phyloP scores from a whole-genome alignment of 2,113 vertebrate genomes.

The Centropristis striata region DNA sequence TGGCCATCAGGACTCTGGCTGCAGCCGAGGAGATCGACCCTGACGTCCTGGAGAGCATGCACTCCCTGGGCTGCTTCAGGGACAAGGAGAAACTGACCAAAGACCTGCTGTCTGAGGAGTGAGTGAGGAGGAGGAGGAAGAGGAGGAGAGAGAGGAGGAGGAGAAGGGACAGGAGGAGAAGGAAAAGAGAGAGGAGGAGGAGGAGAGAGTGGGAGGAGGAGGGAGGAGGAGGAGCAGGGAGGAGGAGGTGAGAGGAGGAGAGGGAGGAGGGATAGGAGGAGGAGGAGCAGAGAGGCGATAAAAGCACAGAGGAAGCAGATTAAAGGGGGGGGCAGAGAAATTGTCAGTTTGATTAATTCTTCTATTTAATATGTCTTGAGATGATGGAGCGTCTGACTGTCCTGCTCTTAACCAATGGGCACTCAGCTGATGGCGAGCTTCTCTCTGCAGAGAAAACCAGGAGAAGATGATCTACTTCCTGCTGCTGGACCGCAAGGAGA shows the following conservation, averaged over 20 bases:
- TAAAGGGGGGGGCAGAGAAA: not conserved
- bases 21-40: slow-evolving; percentile 96
- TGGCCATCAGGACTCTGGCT: slow-evolving; percentile 93
- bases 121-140: slow-evolving; percentile 67
- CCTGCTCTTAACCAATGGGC: not conserved
- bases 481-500: slow-evolving; percentile 96
- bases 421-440: not conserved
- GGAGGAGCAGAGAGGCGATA: not conserved
- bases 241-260: too few species aligned
- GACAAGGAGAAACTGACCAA: slow-evolving; percentile 98
- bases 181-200: too few species aligned
- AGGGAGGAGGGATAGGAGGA: too few species aligned
- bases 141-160: not conserved
- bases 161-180: too few species aligned
- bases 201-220: too few species aligned
- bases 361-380: slow-evolving; percentile 32
- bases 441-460: slow-evolving; percentile 92
- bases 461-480: slow-evolving; percentile 99
- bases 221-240: not conserved
- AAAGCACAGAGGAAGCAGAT: slow-evolving; percentile 27
- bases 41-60: slow-evolving; percentile 99
- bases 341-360: slow-evolving; percentile 59
- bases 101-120: slow-evolving; percentile 98
- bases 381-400: slow-evolving; percentile 40
- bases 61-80: slow-evolving; percentile 98